phyloP scores from a whole-genome alignment of 2,888 invertebrate genomes.

The Lithophane socia region DNA sequence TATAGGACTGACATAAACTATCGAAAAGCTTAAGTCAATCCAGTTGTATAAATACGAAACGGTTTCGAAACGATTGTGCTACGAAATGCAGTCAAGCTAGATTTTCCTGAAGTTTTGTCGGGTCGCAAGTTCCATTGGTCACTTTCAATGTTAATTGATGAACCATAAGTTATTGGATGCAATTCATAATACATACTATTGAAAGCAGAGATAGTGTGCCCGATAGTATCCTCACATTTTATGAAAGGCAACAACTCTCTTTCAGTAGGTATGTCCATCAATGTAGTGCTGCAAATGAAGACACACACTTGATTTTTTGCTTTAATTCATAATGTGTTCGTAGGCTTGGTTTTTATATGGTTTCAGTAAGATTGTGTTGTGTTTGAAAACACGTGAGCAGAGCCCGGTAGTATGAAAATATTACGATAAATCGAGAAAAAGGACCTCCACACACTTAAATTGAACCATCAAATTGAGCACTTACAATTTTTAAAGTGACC shows the following conservation, averaged over 20 bases:
- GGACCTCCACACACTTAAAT: background rate
- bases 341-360: background rate
- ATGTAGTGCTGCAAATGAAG: background rate
- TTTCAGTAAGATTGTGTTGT: background rate
- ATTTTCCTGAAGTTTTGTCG: background rate
- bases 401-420: background rate
- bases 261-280: background rate
- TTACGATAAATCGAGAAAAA: background rate
- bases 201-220: background rate
- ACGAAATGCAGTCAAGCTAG: background rate
- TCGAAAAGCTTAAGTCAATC: too few species aligned
- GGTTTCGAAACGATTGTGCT: too few species aligned
- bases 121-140: background rate
- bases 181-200: background rate
- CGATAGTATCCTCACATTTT: background rate
- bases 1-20: too few species aligned
- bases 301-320: background rate
- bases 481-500: conserved; percentile 70
- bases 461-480: background rate
- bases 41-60: too few species aligned
- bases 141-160: background rate
- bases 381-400: background rate
- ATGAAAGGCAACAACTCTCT: background rate
- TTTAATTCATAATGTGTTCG: background rate
- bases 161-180: background rate